phyloP scores from a whole-genome alignment of 2,113 vertebrate genomes.

The Dicentrarchus labrax region DNA sequence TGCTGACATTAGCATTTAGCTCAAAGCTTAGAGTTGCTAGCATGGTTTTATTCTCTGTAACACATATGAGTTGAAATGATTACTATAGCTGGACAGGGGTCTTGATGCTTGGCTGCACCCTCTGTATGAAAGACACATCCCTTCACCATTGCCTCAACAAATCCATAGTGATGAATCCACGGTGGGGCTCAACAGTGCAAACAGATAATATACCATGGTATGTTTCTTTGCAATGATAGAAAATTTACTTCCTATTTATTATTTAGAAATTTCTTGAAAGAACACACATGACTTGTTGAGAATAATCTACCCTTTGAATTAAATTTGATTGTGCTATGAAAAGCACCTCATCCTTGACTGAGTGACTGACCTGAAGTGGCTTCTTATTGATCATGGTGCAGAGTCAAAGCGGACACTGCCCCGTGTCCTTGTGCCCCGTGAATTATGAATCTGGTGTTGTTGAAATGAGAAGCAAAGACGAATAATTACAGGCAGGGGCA shows the following conservation, averaged over 20 bases:
- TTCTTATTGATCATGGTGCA: slow-evolving; percentile 33
- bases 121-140: background rate
- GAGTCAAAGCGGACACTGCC: background rate
- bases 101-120: slow-evolving; percentile 1
- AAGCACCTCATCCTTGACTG: background rate
- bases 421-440: slow-evolving; percentile 21
- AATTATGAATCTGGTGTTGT: slow-evolving; percentile 12
- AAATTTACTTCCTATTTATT: background rate
- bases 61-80: background rate
- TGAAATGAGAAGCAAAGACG: slow-evolving; percentile 20
- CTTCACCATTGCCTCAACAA: background rate
- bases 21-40: no score
- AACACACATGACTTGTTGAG: background rate
- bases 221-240: background rate
- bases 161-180: background rate
- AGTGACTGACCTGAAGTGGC: background rate
- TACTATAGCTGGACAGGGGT: slow-evolving; percentile 2
- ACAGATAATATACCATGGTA: background rate
- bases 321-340: background rate
- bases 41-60: background rate
- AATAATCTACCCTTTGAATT: background rate
- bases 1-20: no score
- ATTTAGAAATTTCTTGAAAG: background rate
- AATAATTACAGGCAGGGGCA: slow-evolving; percentile 27
- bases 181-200: no score